Conservation (phyloP, 1,140 invertebrate species). For the Cecropterus lyciades region DNA sequence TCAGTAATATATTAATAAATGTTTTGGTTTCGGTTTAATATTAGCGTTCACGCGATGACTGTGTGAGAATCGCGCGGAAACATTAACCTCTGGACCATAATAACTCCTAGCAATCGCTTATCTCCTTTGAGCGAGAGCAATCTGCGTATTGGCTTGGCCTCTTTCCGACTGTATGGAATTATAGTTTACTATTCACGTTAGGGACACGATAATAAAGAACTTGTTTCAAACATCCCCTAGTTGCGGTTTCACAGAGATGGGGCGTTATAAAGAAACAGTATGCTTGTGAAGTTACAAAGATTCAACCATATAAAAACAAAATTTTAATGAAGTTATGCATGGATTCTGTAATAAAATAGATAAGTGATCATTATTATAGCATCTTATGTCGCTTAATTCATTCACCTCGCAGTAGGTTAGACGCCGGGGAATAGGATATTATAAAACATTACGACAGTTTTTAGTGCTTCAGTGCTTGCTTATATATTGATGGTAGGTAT, state of each 20-base stretch:
- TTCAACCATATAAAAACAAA: too few species aligned
- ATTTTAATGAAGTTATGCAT: too few species aligned
- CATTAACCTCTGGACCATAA: constrained; percentile 34
- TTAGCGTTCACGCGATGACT: constrained; percentile 32
- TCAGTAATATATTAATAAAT: constrained; percentile 22
- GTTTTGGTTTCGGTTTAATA: constrained; percentile 18
- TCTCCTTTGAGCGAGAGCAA: constrained; percentile 10
- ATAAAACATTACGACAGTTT: too few species aligned
- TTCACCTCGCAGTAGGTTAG: too few species aligned
- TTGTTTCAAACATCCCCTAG: not conserved
- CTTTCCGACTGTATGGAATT: constrained; percentile 1
- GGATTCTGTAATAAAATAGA: too few species aligned
- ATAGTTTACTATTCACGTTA: constrained; percentile 7
- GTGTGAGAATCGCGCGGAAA: constrained; percentile 17
- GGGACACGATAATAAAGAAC: not conserved
- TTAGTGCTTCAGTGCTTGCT: too few species aligned
- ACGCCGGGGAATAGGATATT: too few species aligned
- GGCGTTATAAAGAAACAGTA: not conserved
- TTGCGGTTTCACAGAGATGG: not conserved
- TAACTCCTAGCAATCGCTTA: constrained; percentile 9
- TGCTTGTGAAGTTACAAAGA: too few species aligned
- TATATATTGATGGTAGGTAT: too few species aligned
- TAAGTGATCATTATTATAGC: too few species aligned
- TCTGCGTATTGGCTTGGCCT: constrained; percentile 10
- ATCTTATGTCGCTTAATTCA: too few species aligned